phyloP scores from a whole-genome alignment of 2,797 vertebrate genomes.

The Labeo calbasu region DNA sequence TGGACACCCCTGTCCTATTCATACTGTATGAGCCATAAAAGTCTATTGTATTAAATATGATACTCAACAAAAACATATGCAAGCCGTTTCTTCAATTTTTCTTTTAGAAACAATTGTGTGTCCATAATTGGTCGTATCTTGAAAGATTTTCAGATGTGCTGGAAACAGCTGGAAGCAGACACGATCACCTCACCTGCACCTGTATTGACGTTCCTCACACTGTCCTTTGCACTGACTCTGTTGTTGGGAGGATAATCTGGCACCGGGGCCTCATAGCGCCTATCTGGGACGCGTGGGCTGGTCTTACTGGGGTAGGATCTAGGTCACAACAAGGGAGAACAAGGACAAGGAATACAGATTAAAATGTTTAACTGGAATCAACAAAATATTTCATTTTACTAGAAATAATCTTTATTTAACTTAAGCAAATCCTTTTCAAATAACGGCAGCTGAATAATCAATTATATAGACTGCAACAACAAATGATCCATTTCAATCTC shows the following conservation, averaged over 20 bases:
- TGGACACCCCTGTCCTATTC: no score
- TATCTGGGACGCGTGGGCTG: conserved; percentile 74
- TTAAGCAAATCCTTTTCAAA: neutral
- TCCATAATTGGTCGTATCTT: neutral
- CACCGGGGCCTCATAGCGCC: conserved; percentile 77
- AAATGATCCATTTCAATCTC: neutral
- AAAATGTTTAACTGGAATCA: neutral
- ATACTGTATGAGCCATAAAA: neutral
- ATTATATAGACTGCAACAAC: neutral
- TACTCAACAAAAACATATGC: neutral
- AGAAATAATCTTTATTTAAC: neutral
- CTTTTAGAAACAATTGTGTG: neutral
- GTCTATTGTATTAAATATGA: neutral
- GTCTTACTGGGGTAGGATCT: conserved; percentile 84
- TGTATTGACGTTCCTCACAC: conserved; percentile 80
- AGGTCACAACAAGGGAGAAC: conserved; percentile 40
- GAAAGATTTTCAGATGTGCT: neutral
- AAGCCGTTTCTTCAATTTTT: no score
- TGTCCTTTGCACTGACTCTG: conserved; percentile 82
- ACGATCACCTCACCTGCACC: conserved; percentile 75
- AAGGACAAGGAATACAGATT: conserved; percentile 21
- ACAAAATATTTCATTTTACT: neutral
- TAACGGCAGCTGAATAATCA: neutral
- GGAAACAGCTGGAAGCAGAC: neutral
- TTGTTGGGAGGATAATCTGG: conserved; percentile 83